Evolutionary conservation across 2,888 invertebrate species (phyloP).

Genomic region (Myathropa florea): DNA sequence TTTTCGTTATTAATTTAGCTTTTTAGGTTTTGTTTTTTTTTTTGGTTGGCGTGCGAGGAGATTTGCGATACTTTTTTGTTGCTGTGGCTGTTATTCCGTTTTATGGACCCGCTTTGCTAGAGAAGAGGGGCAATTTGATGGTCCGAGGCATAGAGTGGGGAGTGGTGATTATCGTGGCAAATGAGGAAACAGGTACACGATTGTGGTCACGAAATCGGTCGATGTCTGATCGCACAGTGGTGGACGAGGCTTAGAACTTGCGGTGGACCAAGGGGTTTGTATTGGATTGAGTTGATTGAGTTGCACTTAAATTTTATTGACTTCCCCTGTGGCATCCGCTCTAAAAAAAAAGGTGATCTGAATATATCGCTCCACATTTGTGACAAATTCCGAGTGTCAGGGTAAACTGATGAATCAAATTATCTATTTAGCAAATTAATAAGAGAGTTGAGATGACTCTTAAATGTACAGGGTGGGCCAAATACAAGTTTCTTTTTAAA

Average conservation of each 20-base stretch:
- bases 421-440: too few relatives aligned
- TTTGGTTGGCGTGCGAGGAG: conserved; percentile 10
- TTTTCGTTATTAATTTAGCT: conserved; percentile 56
- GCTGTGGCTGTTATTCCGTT: conserved; percentile 6
- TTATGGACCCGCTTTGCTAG: neutral
- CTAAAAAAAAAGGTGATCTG: too few relatives aligned
- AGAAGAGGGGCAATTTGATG: neutral
- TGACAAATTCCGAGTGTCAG: too few relatives aligned
- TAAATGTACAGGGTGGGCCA: too few relatives aligned
- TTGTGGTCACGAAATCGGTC: neutral
- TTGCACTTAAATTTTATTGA: too few relatives aligned
- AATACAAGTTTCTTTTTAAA: too few relatives aligned
- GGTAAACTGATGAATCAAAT: too few relatives aligned
- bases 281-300: too few relatives aligned
- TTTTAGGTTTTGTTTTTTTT: neutral
- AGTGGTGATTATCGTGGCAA: neutral
- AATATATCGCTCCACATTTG: too few relatives aligned
- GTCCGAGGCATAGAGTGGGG: neutral
- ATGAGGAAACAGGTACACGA: neutral
- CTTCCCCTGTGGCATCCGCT: too few relatives aligned
- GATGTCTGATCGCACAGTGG: neutral
- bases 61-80: conserved; percentile 1
- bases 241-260: neutral
- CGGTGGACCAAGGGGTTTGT: too few relatives aligned
- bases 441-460: too few relatives aligned